These are phyloP conservation scores for Apostichopus californicus DNA, from an alignment of 35 echinoderm and acorn worm species.

Conservation along the genomic window DNA sequence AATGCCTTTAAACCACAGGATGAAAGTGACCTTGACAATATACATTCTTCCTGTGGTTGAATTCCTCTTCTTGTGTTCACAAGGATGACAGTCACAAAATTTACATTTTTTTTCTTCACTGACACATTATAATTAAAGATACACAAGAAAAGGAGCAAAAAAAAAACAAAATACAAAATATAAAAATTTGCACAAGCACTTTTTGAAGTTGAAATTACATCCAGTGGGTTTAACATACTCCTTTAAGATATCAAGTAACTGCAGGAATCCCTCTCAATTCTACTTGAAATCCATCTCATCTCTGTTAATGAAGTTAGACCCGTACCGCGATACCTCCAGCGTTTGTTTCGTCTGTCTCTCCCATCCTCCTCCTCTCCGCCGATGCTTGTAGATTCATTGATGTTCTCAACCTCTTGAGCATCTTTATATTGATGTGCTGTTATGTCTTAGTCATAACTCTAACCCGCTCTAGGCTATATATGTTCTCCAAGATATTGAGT, in stretches of 20 bases:
- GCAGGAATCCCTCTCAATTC: background rate
- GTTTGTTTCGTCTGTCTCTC: background rate
- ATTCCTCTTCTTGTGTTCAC: too few relatives aligned
- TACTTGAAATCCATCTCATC: background rate
- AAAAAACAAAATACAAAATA: too few relatives aligned
- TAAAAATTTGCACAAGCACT: too few relatives aligned
- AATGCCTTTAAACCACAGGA: too few relatives aligned
- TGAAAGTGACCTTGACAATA: too few relatives aligned
- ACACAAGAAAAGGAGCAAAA: too few relatives aligned
- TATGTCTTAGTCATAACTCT: constrained; percentile 14
- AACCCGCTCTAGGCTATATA: background rate
- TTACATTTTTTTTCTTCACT: too few relatives aligned
- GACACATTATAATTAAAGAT: too few relatives aligned
- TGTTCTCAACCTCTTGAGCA: background rate
- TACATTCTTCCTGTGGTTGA: too few relatives aligned
- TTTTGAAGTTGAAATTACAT: too few relatives aligned
- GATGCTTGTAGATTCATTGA: background rate
- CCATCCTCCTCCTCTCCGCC: background rate
- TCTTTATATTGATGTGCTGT: background rate
- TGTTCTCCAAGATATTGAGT: constrained; percentile 4
- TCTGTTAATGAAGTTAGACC: constrained; percentile 3
- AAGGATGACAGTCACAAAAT: too few relatives aligned
- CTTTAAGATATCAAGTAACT: background rate
- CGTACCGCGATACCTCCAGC: background rate
- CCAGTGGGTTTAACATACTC: background rate